phyloP scores from a whole-genome alignment of 92 coral and sea anemone genomes.

The Scolanthus callimorphus region DNA sequence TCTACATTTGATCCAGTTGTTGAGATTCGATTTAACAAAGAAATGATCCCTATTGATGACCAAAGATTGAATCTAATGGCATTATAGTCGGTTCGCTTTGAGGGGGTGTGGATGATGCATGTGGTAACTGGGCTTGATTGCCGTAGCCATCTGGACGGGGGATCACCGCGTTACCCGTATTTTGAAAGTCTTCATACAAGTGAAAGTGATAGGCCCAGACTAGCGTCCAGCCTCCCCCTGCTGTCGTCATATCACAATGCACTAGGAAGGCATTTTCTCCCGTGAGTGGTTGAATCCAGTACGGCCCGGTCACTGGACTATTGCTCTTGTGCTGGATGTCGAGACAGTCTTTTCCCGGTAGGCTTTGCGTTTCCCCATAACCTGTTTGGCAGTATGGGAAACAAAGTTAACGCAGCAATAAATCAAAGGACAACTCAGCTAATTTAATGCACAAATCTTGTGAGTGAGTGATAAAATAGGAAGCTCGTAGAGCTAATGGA shows the following conservation, averaged over 20 bases:
- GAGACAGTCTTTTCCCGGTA: background rate
- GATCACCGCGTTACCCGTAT: background rate
- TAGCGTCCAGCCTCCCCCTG: background rate
- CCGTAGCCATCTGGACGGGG: background rate
- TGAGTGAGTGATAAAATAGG: too few relatives aligned
- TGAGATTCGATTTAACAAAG: background rate
- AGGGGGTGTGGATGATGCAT: background rate
- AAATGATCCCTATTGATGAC: background rate
- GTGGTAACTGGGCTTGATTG: background rate
- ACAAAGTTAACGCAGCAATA: too few relatives aligned
- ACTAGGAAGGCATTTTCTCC: background rate
- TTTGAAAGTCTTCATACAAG: background rate
- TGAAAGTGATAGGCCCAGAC: background rate
- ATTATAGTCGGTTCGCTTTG: background rate
- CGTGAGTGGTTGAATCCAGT: background rate
- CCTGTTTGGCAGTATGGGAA: too few relatives aligned
- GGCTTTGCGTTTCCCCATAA: background rate
- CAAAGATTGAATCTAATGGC: background rate
- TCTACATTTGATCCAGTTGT: background rate
- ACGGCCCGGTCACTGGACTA: background rate
- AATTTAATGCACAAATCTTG: too few relatives aligned
- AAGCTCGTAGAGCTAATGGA: too few relatives aligned
- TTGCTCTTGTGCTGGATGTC: background rate
- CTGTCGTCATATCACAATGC: background rate
- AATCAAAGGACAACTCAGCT: too few relatives aligned